Evolutionary conservation across 2,113 vertebrate species (phyloP).

Genomic region (Bothrops jararaca): DNA sequence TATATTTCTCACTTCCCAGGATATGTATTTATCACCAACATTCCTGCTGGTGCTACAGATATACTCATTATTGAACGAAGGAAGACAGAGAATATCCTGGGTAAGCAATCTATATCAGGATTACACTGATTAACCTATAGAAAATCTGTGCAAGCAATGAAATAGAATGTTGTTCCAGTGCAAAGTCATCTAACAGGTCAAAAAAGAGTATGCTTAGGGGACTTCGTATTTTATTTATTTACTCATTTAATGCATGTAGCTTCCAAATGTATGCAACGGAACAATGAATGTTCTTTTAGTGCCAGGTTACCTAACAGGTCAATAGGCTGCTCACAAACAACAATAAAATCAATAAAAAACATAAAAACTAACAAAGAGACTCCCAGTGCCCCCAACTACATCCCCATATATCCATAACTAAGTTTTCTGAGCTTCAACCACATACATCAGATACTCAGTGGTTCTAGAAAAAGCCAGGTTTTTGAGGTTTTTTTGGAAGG

Average conservation of each 20-base stretch:
- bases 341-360: neutral
- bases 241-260: neutral
- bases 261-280: neutral
- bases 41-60: constrained; percentile 81
- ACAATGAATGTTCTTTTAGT: neutral
- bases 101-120: constrained; percentile 60
- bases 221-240: neutral
- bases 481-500: neutral
- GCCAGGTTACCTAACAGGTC: neutral
- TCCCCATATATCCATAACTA: neutral
- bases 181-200: neutral
- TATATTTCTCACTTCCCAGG: constrained; percentile 64
- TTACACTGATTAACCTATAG: neutral
- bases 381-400: neutral
- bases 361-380: neutral
- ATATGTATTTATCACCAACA: constrained; percentile 83
- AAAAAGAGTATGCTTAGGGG: neutral
- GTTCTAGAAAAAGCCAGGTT: neutral
- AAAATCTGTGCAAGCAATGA: constrained; percentile 68
- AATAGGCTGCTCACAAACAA: neutral
- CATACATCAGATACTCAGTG: neutral
- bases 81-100: constrained; percentile 86
- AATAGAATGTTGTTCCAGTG: fast-evolving
- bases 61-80: constrained; percentile 88
- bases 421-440: neutral